Conservation (phyloP, 1,140 invertebrate genomes). For the Drosophila insularis region DNA sequence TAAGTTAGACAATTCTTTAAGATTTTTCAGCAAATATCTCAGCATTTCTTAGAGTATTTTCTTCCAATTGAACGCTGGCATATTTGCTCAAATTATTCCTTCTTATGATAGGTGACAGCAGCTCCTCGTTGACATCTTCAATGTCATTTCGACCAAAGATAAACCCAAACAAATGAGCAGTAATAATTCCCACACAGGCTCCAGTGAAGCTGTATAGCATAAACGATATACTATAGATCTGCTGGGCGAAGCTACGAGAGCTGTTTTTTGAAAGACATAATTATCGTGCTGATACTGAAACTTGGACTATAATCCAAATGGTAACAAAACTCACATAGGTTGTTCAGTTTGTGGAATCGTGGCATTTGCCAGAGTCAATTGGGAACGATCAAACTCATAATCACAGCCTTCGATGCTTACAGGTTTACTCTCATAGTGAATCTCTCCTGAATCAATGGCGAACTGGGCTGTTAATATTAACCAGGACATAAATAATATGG, state of each 20-base stretch:
- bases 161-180: slow-evolving; percentile 41
- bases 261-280: slow-evolving; percentile 31
- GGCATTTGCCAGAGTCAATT: slow-evolving; percentile 81
- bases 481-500: slow-evolving; percentile 89
- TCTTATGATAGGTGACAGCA: slow-evolving; percentile 62
- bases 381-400: slow-evolving; percentile 81
- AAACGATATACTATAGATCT: slow-evolving; percentile 71
- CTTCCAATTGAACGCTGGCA: slow-evolving; percentile 50
- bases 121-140: slow-evolving; percentile 58
- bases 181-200: slow-evolving; percentile 29
- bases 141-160: slow-evolving; percentile 50
- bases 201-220: slow-evolving; percentile 56
- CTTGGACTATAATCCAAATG: not conserved
- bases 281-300: not conserved
- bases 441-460: slow-evolving; percentile 85
- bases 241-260: slow-evolving; percentile 44
- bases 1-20: slow-evolving; percentile 24
- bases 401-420: slow-evolving; percentile 86
- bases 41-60: slow-evolving; percentile 29
- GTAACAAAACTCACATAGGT: slow-evolving; percentile 38
- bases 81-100: slow-evolving; percentile 47
- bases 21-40: slow-evolving; percentile 27
- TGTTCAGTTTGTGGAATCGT: slow-evolving; percentile 6
- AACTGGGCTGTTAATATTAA: slow-evolving; percentile 89
- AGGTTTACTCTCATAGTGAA: slow-evolving; percentile 85